These are phyloP conservation scores for Chaetura pelagica DNA, from an alignment of 2,113 vertebrate genomes.

Conservation along the genomic window DNA sequence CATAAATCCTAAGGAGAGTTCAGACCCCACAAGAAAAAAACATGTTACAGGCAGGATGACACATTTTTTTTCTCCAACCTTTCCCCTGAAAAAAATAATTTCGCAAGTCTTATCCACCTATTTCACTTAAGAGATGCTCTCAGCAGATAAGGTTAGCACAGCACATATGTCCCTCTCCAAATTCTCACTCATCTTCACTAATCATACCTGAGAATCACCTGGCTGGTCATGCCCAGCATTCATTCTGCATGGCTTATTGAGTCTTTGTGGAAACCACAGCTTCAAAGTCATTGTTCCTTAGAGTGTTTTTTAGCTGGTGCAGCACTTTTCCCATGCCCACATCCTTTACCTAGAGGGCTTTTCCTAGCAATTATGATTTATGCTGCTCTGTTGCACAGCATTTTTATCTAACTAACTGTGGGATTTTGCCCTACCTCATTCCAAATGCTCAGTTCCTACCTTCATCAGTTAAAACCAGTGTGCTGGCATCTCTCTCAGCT, in stretches of 20 bases:
- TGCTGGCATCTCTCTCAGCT: conserved; percentile 1
- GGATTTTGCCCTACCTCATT: conserved; percentile 32
- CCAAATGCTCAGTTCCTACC: not conserved
- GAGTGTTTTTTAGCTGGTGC: not conserved
- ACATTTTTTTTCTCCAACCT: not conserved
- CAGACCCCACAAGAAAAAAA: not conserved
- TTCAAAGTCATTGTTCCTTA: conserved; percentile 15
- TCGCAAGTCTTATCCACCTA: not conserved
- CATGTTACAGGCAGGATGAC: not conserved
- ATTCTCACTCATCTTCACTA: conserved; percentile 1
- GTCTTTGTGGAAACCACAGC: conserved; percentile 21
- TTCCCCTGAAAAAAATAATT: not conserved
- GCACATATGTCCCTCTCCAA: conserved; percentile 21
- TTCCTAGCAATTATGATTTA: conserved; percentile 31
- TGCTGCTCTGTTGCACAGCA: not conserved
- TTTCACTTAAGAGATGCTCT: conserved; percentile 30
- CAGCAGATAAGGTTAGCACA: not conserved
- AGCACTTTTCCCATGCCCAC: conserved; percentile 11
- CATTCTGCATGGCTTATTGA: conserved; percentile 11
- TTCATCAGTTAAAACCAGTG: not conserved
- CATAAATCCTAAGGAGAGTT: not conserved
- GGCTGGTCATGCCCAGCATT: conserved; percentile 34
- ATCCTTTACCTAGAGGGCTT: conserved; percentile 46
- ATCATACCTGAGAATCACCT: not conserved
- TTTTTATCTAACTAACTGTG: conserved; percentile 32